phyloP scores from a whole-genome alignment of 2,113 vertebrate genomes.

The Meleagris gallopavo region DNA sequence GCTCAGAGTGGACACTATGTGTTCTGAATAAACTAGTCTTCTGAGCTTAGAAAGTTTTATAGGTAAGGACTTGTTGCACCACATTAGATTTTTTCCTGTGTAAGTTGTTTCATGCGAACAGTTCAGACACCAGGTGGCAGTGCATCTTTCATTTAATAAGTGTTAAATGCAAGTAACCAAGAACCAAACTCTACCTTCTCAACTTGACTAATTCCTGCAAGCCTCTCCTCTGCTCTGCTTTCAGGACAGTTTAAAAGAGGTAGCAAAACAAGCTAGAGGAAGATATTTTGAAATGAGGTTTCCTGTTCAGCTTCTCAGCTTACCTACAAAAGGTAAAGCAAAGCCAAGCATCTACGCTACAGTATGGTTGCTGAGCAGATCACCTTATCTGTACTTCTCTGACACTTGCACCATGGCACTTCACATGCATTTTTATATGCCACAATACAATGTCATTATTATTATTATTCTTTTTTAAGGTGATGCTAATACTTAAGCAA shows the following conservation, averaged over 20 bases:
- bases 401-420: background rate
- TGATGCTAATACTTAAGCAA: background rate
- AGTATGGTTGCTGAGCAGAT: background rate
- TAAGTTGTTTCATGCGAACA: background rate
- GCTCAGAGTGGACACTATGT: background rate
- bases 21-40: background rate
- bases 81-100: background rate
- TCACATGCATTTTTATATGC: background rate
- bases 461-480: background rate
- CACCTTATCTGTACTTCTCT: background rate
- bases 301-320: background rate
- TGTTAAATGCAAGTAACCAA: background rate
- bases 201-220: background rate
- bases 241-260: background rate
- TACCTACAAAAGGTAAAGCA: background rate
- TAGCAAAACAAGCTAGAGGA: rapidly evolving
- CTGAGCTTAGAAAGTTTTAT: background rate
- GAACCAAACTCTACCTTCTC: background rate
- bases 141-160: background rate
- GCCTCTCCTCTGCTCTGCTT: background rate
- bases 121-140: slow-evolving; percentile 51
- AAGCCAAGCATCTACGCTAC: background rate
- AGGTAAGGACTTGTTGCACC: background rate
- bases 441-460: background rate
- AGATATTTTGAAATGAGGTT: background rate